These are phyloP conservation scores for Phataginus tetradactyla DNA, from an alignment of 2,797 vertebrate genomes.

Conservation along the genomic window DNA sequence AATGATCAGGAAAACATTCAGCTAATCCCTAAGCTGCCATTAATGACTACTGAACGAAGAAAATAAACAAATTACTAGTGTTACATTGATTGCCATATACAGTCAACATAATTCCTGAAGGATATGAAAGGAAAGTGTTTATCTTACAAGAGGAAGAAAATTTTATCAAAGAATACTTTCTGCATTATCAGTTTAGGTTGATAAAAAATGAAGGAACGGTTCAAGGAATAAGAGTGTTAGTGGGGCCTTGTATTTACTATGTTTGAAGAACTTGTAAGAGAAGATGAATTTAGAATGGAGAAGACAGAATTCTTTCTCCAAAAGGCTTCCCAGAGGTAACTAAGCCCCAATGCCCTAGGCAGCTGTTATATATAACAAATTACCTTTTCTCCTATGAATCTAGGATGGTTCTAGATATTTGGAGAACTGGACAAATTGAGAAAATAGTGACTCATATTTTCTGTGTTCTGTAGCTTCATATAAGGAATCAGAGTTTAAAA, in stretches of 20 bases:
- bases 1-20: background rate
- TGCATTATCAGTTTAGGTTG: background rate
- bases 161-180: background rate
- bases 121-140: background rate
- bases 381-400: background rate
- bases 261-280: background rate
- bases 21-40: background rate
- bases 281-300: slow-evolving; percentile 39
- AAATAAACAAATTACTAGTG: background rate
- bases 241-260: background rate
- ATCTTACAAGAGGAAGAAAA: background rate
- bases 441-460: background rate
- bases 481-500: background rate
- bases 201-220: background rate
- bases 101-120: background rate
- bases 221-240: background rate
- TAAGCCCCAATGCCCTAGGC: background rate
- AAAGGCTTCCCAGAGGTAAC: background rate
- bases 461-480: background rate
- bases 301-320: background rate
- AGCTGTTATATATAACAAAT: background rate
- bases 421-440: background rate
- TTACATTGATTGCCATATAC: background rate
- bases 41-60: background rate
- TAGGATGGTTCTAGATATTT: background rate